These are phyloP conservation scores for Stramonita haemastoma DNA, from an alignment of 2,888 invertebrate genomes.

Conservation along the genomic window DNA sequence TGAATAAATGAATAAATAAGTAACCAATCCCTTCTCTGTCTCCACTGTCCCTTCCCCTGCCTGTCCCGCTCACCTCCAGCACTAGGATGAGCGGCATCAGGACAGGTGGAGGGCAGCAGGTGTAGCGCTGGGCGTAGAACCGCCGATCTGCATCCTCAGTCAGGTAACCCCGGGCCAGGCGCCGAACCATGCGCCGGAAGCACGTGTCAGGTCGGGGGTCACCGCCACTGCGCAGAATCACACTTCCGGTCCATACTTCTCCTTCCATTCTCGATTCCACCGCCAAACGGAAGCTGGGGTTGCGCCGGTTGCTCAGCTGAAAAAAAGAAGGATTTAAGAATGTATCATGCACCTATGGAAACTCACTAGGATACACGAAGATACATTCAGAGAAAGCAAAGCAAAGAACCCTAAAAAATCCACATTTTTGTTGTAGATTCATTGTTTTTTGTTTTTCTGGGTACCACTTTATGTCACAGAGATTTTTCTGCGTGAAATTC, in stretches of 20 bases:
- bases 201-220: conserved; percentile 40
- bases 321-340: neutral
- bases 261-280: conserved; percentile 63
- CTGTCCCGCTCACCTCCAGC: conserved; percentile 85
- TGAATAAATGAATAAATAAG: too few species aligned
- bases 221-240: neutral
- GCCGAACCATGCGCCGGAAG: conserved; percentile 82
- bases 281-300: conserved; percentile 68
- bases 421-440: too few species aligned
- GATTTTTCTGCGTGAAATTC: too few species aligned
- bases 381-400: too few species aligned
- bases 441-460: too few species aligned
- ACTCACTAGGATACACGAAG: too few species aligned
- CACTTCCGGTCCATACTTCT: conserved; percentile 35
- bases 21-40: too few species aligned
- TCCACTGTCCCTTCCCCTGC: neutral
- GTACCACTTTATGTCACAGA: too few species aligned
- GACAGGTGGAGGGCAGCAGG: conserved; percentile 95
- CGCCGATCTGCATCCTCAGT: conserved; percentile 94
- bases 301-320: conserved; percentile 70
- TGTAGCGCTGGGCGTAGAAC: conserved; percentile 97
- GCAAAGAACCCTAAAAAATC: too few species aligned
- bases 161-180: conserved; percentile 95
- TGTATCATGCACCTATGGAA: neutral
- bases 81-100: conserved; percentile 95